Evolutionary conservation across 2,113 vertebrate genomes (phyloP).

Genomic region (Monopterus albus): DNA sequence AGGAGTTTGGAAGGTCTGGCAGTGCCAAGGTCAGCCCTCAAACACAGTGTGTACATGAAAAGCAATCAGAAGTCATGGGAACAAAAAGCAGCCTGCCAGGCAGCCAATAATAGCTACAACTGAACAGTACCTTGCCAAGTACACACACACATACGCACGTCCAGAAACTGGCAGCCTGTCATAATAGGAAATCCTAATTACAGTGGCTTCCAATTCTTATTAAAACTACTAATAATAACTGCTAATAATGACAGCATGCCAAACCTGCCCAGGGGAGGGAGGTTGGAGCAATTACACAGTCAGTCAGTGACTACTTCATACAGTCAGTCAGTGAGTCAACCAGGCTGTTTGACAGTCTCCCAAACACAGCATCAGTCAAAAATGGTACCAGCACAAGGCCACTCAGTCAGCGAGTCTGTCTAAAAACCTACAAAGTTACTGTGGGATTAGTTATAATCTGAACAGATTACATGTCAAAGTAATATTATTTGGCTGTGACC

Average conservation of each 20-base stretch:
- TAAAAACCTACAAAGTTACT: background rate
- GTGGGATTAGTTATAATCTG: background rate
- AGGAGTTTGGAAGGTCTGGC: slow-evolving; percentile 47
- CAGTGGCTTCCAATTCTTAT: slow-evolving; percentile 75
- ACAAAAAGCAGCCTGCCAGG: slow-evolving; percentile 61
- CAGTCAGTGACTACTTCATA: slow-evolving; percentile 45
- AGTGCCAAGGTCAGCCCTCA: slow-evolving; percentile 41
- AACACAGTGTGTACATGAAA: slow-evolving; percentile 46
- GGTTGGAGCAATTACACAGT: slow-evolving; percentile 66
- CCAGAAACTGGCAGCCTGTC: slow-evolving; percentile 57
- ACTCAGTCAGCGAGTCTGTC: background rate
- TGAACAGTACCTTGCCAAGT: slow-evolving; percentile 66
- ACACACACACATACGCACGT: slow-evolving; percentile 37
- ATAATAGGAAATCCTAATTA: slow-evolving; percentile 78
- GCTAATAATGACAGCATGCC: slow-evolving; percentile 79
- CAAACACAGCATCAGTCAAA: slow-evolving; percentile 3
- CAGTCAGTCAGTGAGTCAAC: slow-evolving; percentile 25
- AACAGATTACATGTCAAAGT: background rate
- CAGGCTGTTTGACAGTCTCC: slow-evolving; percentile 27
- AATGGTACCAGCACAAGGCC: background rate
- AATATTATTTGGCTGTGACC: background rate
- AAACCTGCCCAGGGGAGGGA: slow-evolving; percentile 56
- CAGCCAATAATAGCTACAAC: slow-evolving; percentile 56
- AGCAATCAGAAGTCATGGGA: slow-evolving; percentile 64
- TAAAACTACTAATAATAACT: slow-evolving; percentile 82